Conservation (phyloP, 92 coral and sea anemone genomes). For the Siderastrea siderea region DNA sequence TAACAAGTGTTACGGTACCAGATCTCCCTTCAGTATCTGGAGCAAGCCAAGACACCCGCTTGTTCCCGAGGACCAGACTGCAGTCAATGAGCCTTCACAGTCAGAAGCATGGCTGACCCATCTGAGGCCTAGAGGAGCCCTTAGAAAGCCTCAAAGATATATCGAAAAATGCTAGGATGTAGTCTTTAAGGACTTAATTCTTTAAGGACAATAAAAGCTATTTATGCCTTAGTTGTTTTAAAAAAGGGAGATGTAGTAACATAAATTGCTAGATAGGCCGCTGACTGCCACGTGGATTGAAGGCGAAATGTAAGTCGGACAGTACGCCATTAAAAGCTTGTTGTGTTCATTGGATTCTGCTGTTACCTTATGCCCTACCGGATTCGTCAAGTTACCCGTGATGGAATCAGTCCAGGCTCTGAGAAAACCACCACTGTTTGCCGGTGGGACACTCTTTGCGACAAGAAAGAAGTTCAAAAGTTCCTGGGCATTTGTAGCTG, state of each 20-base stretch:
- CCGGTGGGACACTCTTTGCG: constrained; percentile 36
- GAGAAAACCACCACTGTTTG: constrained; percentile 31
- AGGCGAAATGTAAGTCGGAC: too few relatives aligned
- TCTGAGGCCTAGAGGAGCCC: neutral
- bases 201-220: too few relatives aligned
- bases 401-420: constrained; percentile 29
- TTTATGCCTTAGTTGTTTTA: too few relatives aligned
- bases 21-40: neutral
- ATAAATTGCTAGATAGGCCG: too few relatives aligned
- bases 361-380: neutral
- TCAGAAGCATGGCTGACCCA: neutral
- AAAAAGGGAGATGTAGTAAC: too few relatives aligned
- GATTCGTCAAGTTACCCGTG: constrained; percentile 10
- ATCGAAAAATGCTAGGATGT: too few relatives aligned
- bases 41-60: neutral
- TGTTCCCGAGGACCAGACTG: neutral
- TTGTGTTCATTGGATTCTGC: neutral
- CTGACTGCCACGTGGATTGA: too few relatives aligned
- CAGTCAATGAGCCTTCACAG: constrained; percentile 1
- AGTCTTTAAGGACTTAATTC: too few relatives aligned
- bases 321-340: neutral
- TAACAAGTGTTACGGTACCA: neutral
- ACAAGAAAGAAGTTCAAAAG: constrained; percentile 56
- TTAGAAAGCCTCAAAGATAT: neutral
- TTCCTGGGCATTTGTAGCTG: constrained; percentile 56